Evolutionary conservation across 2,888 invertebrate species (phyloP).

Genomic region (Ashinkailepas kermadecensis): DNA sequence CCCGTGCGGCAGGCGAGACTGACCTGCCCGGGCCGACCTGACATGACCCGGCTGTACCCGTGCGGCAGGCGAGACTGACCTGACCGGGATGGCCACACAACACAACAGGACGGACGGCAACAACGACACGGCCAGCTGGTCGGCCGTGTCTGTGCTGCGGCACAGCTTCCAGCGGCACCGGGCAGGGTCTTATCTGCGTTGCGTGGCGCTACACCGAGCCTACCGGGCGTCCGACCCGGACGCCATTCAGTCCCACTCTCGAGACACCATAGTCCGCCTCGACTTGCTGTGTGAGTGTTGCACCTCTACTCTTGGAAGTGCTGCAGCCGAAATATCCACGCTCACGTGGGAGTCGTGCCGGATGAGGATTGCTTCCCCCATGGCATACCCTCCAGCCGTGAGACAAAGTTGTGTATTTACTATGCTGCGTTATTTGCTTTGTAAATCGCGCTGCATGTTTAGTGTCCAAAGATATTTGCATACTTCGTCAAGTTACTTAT

Average conservation of each 20-base stretch:
- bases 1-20: conserved; percentile 42
- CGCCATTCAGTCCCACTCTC: conserved; percentile 30
- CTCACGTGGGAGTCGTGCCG: too few relatives aligned
- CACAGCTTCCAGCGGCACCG: conserved; percentile 69
- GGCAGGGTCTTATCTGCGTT: conserved; percentile 60
- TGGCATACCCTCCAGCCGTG: too few relatives aligned
- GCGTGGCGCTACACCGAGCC: conserved; percentile 77
- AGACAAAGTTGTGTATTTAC: too few relatives aligned
- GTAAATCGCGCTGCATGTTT: too few relatives aligned
- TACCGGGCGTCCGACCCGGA: conserved; percentile 39
- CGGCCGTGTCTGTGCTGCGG: conserved; percentile 71
- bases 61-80: conserved; percentile 54
- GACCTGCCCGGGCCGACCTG: not conserved
- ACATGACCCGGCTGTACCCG: not conserved
- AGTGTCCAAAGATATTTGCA: too few relatives aligned
- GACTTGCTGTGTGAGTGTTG: conserved; percentile 36
- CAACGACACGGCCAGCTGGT: conserved; percentile 68
- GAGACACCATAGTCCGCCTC: conserved; percentile 33
- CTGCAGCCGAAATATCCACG: too few relatives aligned
- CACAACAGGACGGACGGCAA: conserved; percentile 71
- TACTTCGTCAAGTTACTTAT: too few relatives aligned
- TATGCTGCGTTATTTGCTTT: too few relatives aligned
- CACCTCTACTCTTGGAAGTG: too few relatives aligned
- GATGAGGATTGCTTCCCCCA: too few relatives aligned
- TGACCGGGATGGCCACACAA: conserved; percentile 53